Base-by-base conservation (phyloP, 2,888 invertebrate genomes). In the Hyppa rectilinea region DNA sequence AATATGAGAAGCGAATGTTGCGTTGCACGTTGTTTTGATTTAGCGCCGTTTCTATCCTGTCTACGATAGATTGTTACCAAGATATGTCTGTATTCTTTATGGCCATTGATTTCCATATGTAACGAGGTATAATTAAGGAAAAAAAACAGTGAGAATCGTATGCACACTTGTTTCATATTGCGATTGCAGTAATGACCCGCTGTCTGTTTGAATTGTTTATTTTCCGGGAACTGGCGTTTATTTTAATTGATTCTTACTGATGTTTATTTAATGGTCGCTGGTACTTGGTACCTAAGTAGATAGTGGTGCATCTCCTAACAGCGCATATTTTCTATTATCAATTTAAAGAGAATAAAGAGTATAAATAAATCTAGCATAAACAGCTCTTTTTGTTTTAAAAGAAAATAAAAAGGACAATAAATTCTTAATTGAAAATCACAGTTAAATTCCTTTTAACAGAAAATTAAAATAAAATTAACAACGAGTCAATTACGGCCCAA, bases 401-500 rank as follows among this genome's bases (percentile, higher is more conserved):
- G 0, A 34, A 26, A 40, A 71, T n/a, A 40, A 38, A 17, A 40
- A 17, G 12, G 43, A 31, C 20, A 62, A 36, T 74, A 20, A n/a
- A 63, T 52, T 52, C 31, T 56, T 73, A 81, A 80, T 79, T 79
- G 70, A 74, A 83, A 83, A 83, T 81, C 78, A 75, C 82, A 85
- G 75, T 73, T 74, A 83, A 87, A 87, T 85, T 85, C 80, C 85
- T 85, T 82, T 81, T 82, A 82, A 74, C 84, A 83, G 80, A 87
- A 87, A 75, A 86, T 85, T 89, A 90, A 92, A 93, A 92, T 89
- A 87, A 93, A 92, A 93, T 94, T 92, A 93, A 92, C 92, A 91
- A 88, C 88, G 88, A 93, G 92, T 94, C 93, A 94, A 93, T 94
- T 93, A 94, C 91, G 88, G 88, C 90, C 91, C 87, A 87, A 87